Base-by-base conservation (phyloP, 2,113 vertebrate species). In the Kryptolebias marmoratus region DNA sequence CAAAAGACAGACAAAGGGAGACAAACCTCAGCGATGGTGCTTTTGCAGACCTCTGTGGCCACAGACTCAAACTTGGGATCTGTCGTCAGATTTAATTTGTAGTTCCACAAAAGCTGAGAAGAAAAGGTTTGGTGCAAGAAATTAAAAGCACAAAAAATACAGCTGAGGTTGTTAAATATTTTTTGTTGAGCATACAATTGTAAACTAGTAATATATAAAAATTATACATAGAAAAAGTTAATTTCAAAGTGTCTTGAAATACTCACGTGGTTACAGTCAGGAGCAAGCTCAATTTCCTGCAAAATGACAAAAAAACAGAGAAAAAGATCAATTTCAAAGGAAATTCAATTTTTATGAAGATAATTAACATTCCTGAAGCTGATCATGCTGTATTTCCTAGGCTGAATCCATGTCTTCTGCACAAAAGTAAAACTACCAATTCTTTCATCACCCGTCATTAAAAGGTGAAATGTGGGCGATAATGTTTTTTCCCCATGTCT, bases 201-300 rank as follows among this genome's bases (percentile, higher is more conserved):
- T 42, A 10, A 42, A 42, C 9, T 9, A 42, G 9, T 5, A 42
- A 42, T 5, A 42, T 42, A 42, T 42, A 42, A 42, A 42, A 42
- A 36, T 36, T 3, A 4, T 4, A 36, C 3, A 4, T 36, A 4
- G 7, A 36, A 36, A 4, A 36, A 1, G 39, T 42, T 27, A 1
- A 27, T 27, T 11, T 60, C 13, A 12, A 15, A 5, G 3, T 56
- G 60, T 47, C 12, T 9, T 22, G 68, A 49, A 77, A 39, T 81
- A 98, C 97, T 98, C 93, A 98, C 97, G n/a, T 99, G 97, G 90
- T 97, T 98, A 90, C 97, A 99, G 89, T 96, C 96, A 28, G 95
- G 91, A 74, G 96, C 94, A 56, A 99, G 96, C 71, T 99, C 97
- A 44, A 92, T 95, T 79, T 99, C 96, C 92, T 96, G 93, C 92